These are phyloP conservation scores for Gopherus evgoodei DNA, from an alignment of 2,113 vertebrate genomes.

Conservation along the genomic window DNA sequence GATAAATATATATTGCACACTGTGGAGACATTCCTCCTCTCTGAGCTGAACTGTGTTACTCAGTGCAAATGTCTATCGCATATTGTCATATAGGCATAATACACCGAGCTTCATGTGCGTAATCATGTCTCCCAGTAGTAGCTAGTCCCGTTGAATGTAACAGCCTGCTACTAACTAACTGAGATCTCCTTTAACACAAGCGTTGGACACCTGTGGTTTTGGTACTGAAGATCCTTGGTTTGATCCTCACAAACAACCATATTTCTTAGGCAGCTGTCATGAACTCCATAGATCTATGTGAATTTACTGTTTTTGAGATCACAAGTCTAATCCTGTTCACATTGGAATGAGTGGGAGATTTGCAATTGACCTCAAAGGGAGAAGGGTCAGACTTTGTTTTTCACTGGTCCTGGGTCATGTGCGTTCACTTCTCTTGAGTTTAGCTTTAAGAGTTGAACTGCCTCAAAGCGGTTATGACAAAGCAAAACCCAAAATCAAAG, in stretches of 20 bases:
- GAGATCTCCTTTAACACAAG: background rate
- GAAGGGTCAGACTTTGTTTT: background rate
- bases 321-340: background rate
- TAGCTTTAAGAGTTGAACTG: background rate
- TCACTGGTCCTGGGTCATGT: background rate
- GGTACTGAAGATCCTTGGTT: background rate
- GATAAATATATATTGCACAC: constrained; percentile 63
- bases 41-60: constrained; percentile 39
- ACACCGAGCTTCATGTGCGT: background rate
- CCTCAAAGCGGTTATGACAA: background rate
- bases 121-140: background rate
- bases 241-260: background rate
- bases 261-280: background rate
- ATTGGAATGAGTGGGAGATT: background rate
- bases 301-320: background rate
- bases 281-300: background rate
- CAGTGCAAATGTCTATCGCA: background rate
- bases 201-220: background rate
- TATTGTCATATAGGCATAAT: rapidly evolving
- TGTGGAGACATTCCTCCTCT: constrained; percentile 41
- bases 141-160: background rate
- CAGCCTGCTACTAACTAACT: background rate
- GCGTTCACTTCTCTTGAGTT: background rate
- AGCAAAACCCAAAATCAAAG: background rate
- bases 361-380: background rate